Evolutionary conservation across 2,113 vertebrate genomes (phyloP).

Genomic region (Picathartes gymnocephalus): DNA sequence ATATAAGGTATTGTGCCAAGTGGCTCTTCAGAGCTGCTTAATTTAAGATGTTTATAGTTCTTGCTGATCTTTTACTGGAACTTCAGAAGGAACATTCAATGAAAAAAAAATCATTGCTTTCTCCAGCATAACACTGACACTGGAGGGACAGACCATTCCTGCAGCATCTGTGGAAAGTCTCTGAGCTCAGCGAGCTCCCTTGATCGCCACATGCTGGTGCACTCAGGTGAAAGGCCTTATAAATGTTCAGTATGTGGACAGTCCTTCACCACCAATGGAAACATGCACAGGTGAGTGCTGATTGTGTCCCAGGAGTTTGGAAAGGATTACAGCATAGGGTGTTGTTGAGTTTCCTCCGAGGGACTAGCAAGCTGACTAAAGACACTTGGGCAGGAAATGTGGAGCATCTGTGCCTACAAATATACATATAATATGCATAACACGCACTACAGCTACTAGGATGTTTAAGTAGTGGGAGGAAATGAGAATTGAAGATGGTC

Average conservation of each 20-base stretch:
- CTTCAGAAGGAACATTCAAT: not conserved
- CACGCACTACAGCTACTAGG: not conserved
- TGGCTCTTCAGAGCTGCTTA: not conserved
- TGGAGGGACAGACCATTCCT: conserved; percentile 92
- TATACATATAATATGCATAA: not conserved
- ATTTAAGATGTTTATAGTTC: not conserved
- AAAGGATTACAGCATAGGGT: not conserved
- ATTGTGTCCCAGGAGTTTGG: not conserved
- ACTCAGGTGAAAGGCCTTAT: conserved; percentile 97
- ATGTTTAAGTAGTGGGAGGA: not conserved
- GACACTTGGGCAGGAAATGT: not conserved
- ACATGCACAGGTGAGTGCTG: conserved; percentile 94
- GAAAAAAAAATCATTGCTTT: conserved; percentile 49
- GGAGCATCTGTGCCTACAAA: not conserved
- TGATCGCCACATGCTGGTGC: conserved; percentile 98
- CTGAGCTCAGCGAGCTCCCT: conserved; percentile 96
- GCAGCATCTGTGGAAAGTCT: conserved; percentile 97
- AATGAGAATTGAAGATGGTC: not conserved
- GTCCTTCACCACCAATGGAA: conserved; percentile 99
- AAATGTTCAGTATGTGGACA: conserved; percentile 90
- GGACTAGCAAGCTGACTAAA: not conserved
- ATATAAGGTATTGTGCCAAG: not conserved
- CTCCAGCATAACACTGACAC: conserved; percentile 92
- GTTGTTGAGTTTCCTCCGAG: not conserved
- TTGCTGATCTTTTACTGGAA: not conserved